These are phyloP conservation scores for Oncorhynchus clarkii DNA, from an alignment of 2,113 vertebrate genomes.

Conservation along the genomic window DNA sequence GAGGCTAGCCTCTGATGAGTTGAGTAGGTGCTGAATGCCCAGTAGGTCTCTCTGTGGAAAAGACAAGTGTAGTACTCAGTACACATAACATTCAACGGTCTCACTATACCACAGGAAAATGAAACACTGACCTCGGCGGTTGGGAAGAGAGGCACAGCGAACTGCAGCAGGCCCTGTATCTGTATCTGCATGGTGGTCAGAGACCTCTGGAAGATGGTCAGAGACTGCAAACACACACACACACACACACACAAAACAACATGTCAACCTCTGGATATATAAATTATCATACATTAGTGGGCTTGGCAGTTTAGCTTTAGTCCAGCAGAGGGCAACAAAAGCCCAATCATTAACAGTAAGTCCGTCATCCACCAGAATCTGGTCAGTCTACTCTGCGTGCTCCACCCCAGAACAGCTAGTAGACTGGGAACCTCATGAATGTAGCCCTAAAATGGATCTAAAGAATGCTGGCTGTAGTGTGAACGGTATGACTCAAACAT, in stretches of 20 bases:
- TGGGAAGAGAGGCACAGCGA: conserved; percentile 86
- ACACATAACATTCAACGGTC: conserved; percentile 2
- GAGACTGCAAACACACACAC: conserved; percentile 66
- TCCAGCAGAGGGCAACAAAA: conserved; percentile 59
- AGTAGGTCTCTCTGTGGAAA: conserved; percentile 83
- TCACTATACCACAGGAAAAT: neutral
- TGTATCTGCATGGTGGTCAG: conserved; percentile 94
- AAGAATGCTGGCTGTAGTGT: no score
- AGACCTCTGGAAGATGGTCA: conserved; percentile 89
- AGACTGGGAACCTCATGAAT: no score
- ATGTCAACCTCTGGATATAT: no score
- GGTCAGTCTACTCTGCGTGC: no score
- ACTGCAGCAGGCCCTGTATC: conserved; percentile 84
- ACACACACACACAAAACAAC: no score
- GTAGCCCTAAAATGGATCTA: no score
- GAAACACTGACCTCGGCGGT: conserved; percentile 80
- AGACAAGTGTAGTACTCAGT: neutral
- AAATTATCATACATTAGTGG: neutral
- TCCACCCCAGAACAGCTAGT: no score
- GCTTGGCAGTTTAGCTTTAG: neutral
- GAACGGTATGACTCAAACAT: no score
- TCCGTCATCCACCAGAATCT: no score
- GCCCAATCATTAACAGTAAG: conserved; percentile 7
- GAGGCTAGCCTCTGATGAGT: conserved; percentile 85
- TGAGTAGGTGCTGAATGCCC: conserved; percentile 84